A percentile compares a stretch with the other conserved stretches of the same genome.
phyloP scores from a whole-genome alignment of 2,113 vertebrate species.

The Cathartes aura region DNA sequence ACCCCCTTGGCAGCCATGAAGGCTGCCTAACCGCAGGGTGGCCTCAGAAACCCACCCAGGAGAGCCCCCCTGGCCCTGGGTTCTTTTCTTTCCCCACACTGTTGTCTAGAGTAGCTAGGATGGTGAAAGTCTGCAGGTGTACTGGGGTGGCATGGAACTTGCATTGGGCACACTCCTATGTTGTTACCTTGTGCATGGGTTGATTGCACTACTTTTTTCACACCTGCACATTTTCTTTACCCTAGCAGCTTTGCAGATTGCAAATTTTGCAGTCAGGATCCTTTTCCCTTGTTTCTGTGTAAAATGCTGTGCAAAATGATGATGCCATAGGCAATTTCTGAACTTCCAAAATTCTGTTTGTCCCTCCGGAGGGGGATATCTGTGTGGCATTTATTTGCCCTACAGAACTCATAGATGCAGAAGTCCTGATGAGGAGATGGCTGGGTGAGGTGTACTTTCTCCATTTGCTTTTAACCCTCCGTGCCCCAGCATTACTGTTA shows the following conservation, averaged over 20 bases:
- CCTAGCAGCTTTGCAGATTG: neutral
- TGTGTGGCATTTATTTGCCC: neutral
- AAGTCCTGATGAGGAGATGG: neutral
- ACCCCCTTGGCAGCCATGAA: neutral
- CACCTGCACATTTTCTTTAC: neutral
- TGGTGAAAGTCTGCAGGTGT: neutral
- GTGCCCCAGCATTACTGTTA: neutral
- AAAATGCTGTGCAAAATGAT: neutral
- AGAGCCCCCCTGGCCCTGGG: neutral
- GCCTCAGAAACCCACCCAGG: neutral
- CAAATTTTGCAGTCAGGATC: neutral
- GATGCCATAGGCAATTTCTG: neutral
- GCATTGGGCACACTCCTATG: too few species aligned
- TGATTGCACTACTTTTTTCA: neutral
- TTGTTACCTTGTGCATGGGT: accelerated
- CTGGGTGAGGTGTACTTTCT: neutral
- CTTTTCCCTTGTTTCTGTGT: neutral
- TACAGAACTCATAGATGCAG: neutral
- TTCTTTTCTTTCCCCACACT: accelerated
- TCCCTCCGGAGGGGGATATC: neutral
- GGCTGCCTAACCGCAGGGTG: accelerated
- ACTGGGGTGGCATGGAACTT: neutral
- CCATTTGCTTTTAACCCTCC: neutral
- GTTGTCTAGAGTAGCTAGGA: accelerated
- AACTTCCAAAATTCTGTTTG: neutral